A percentile compares a stretch with the other conserved stretches of the same genome.
phyloP scores from a whole-genome alignment of 2,888 invertebrate species.

The Rhaphigaster nebulosa region DNA sequence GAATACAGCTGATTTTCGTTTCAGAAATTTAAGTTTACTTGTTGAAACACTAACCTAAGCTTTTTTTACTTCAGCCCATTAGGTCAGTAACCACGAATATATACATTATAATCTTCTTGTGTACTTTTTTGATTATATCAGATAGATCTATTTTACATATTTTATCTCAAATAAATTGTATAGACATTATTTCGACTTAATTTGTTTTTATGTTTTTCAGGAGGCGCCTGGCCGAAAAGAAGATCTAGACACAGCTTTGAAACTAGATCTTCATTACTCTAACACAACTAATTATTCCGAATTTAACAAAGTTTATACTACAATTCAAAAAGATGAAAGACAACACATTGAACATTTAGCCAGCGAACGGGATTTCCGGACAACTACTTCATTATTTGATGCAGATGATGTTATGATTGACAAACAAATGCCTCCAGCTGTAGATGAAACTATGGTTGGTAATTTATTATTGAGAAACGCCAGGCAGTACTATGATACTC shows the following conservation, averaged over 20 bases:
- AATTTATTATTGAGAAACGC: neutral
- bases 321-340: neutral
- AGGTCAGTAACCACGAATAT: no score
- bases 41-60: no score
- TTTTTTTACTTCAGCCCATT: no score
- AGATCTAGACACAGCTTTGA: neutral
- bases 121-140: no score
- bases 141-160: no score
- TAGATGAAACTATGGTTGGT: neutral
- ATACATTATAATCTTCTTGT: no score
- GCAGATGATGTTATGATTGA: neutral
- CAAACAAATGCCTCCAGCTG: neutral
- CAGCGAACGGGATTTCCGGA: neutral
- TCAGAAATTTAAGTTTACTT: no score
- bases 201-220: neutral
- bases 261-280: neutral
- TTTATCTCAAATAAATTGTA: no score
- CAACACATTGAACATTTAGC: neutral
- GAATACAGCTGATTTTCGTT: no score
- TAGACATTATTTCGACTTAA: neutral
- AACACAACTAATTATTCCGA: neutral
- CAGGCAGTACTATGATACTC: neutral
- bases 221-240: neutral
- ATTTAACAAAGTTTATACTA: neutral
- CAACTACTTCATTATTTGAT: neutral